These are phyloP conservation scores for Venturia canescens DNA, from an alignment of 1,140 invertebrate genomes.

Conservation along the genomic window DNA sequence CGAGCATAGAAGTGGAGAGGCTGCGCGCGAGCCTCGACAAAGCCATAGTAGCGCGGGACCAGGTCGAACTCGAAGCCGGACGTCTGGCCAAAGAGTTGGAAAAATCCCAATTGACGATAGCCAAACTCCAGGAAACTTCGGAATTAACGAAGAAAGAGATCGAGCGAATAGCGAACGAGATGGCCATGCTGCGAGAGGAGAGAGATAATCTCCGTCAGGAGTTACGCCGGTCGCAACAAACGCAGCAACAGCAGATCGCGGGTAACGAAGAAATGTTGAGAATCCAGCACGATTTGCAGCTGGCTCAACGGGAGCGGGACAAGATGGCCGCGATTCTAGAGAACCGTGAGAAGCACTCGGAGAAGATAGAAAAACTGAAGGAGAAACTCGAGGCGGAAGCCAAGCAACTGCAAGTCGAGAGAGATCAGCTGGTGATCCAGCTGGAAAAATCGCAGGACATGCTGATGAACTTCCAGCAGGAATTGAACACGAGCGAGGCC, in stretches of 20 bases:
- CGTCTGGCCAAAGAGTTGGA: constrained; percentile 91
- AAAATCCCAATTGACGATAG: constrained; percentile 88
- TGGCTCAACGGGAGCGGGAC: constrained; percentile 84
- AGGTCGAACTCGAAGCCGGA: constrained; percentile 90
- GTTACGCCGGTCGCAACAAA: constrained; percentile 82
- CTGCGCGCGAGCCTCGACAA: constrained; percentile 92
- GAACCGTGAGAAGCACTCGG: constrained; percentile 86
- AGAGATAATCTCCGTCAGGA: constrained; percentile 83
- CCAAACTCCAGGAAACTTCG: constrained; percentile 88
- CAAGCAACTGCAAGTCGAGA: constrained; percentile 89
- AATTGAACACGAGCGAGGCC: constrained; percentile 88
- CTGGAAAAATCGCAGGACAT: constrained; percentile 95
- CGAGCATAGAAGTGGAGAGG: constrained; percentile 86
- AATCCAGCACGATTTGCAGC: constrained; percentile 83
- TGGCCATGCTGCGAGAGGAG: constrained; percentile 88
- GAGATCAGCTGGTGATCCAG: constrained; percentile 92
- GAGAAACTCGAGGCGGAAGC: constrained; percentile 90
- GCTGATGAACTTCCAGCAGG: constrained; percentile 94
- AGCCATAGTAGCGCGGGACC: constrained; percentile 85
- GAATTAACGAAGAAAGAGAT: constrained; percentile 89
- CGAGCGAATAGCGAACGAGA: constrained; percentile 87
- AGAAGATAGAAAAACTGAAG: constrained; percentile 89
- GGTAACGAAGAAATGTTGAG: constrained; percentile 76
- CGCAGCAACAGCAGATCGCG: constrained; percentile 84
- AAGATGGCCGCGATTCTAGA: constrained; percentile 85